phyloP scores from a whole-genome alignment of 2,888 invertebrate genomes.

The Scaptomyza flava region DNA sequence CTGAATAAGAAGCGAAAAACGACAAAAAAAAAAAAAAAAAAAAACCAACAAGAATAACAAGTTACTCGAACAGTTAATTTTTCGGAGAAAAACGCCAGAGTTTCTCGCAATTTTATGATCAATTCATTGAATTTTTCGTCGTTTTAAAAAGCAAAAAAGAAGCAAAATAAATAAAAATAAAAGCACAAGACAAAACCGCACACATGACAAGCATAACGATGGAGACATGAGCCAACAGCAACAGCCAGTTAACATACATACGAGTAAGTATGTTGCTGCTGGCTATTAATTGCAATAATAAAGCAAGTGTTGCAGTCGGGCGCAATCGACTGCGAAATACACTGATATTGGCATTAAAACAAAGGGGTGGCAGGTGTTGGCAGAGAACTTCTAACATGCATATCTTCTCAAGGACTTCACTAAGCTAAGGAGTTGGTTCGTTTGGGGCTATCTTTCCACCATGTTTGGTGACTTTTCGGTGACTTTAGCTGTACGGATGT shows the following conservation, averaged over 20 bases:
- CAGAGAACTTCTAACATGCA: no score
- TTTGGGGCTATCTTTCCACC: no score
- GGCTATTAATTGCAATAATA: slow-evolving; percentile 24
- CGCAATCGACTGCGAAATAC: no score
- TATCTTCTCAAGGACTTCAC: no score
- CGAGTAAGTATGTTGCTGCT: slow-evolving; percentile 14
- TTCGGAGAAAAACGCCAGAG: slow-evolving; percentile 80
- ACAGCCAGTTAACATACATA: slow-evolving; percentile 1
- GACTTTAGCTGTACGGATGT: no score
- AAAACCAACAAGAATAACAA: slow-evolving; percentile 15
- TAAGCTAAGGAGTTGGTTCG: no score
- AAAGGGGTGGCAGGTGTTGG: no score
- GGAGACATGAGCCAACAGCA: slow-evolving; percentile 11
- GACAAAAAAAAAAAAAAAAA: slow-evolving; percentile 4
- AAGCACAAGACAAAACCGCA: slow-evolving; percentile 12
- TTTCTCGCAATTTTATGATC: slow-evolving; percentile 83
- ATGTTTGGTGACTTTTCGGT: no score
- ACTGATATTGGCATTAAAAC: no score
- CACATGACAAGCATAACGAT: slow-evolving; percentile 24
- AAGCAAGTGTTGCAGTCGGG: no score
- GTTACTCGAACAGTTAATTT: slow-evolving; percentile 68
- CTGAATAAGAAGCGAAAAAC: slow-evolving; percentile 24
- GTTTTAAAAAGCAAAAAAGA: slow-evolving; percentile 9
- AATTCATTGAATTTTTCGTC: slow-evolving; percentile 81
- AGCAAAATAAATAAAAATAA: slow-evolving; percentile 6